These are phyloP conservation scores for Tuta absoluta DNA, from an alignment of 2,888 invertebrate genomes.

Conservation along the genomic window DNA sequence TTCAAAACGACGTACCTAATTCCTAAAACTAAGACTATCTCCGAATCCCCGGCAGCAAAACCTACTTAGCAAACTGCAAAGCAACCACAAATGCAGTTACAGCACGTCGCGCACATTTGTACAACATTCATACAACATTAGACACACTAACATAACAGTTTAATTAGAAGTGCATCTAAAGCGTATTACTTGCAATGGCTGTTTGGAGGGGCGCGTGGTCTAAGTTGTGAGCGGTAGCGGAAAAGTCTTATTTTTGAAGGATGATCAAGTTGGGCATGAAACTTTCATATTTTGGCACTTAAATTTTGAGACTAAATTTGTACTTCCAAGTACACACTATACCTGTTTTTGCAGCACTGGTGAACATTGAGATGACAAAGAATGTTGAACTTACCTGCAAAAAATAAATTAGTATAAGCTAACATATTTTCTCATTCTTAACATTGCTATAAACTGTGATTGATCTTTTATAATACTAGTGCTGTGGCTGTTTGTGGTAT, in stretches of 20 bases:
- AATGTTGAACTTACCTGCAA: not conserved
- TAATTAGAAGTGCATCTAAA: conserved; percentile 75
- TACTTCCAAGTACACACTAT: no score
- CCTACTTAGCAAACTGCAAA: conserved; percentile 24
- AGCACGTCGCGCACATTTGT: conserved; percentile 53
- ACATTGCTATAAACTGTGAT: no score
- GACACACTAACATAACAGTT: conserved; percentile 72
- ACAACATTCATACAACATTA: conserved; percentile 60
- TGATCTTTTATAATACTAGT: no score
- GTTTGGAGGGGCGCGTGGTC: conserved; percentile 38
- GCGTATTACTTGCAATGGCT: conserved; percentile 62
- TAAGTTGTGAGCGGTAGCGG: conserved; percentile 34
- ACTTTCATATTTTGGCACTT: no score
- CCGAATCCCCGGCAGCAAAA: not conserved
- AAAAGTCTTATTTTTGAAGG: not conserved
- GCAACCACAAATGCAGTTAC: conserved; percentile 47
- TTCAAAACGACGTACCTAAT: not conserved
- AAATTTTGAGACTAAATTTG: no score
- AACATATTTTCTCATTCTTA: no score
- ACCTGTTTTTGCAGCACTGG: not conserved
- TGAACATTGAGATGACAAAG: not conserved
- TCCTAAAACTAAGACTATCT: conserved; percentile 3
- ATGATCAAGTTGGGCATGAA: no score
- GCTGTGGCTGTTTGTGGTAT: no score
- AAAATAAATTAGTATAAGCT: not conserved